Base-by-base conservation (phyloP, 2,113 vertebrate species). In the Megaceryle torquata region DNA sequence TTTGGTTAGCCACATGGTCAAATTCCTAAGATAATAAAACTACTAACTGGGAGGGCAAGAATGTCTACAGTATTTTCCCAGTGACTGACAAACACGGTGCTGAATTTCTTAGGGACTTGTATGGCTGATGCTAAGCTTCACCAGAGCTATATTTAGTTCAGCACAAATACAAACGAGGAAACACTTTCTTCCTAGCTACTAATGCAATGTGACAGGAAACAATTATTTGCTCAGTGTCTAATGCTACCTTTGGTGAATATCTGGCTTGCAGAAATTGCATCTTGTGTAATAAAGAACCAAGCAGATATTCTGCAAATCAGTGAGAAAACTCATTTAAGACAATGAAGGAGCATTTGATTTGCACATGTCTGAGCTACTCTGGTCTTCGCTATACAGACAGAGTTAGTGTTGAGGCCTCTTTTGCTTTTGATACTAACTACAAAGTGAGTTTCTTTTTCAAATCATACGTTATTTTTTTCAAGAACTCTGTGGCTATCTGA, bases 221-320 rank as follows among this genome's bases (percentile, higher is more conserved):
- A 96, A 95, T 93, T 96, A 96, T 48, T 95, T 86, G 65, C 81
- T 95, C 74, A 76, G 70, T 79, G 91, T 94, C 91, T 95, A 95
- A 95, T 82, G 83, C 65, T 97, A 95, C 89, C 93, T 95, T 91
- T 95, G 91, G 93, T 92, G 89, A 95, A 37, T 41, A 92, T 69
- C 74, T 91, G 70, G 77, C 39, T 89, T 88, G 80, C 41, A 95
- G 78, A 91, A 92, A 89, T 2, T 64, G 44, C 57, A 46, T 61
- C 41, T 10, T 35, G 46, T 75, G 56, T 64, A 95, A 95, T 71
- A 87, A 88, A 82, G 53, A 95, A 85, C 22, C 24, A 56, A 91
- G 33, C 10, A 28, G 67, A 76, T 82, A 92, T 48, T 87, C 91
- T 50, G 16, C 48, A 87, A 72, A 87, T 79, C 93, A 57, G 61